A percentile compares a stretch with the other conserved stretches of the same genome.
phyloP scores from a whole-genome alignment of 2,113 vertebrate genomes.

The Microcebus griseorufus region DNA sequence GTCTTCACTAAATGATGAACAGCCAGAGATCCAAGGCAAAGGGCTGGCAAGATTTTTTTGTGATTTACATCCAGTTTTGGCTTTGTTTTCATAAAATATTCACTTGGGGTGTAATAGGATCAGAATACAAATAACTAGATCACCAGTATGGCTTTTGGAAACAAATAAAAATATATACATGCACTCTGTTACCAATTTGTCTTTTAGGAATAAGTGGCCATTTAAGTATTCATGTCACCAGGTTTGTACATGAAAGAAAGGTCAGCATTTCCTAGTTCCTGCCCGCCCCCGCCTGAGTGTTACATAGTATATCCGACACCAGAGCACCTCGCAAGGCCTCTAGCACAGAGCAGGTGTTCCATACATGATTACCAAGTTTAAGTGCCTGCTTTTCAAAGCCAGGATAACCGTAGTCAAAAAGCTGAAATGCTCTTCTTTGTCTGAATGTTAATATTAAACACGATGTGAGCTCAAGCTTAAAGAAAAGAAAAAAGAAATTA shows the following conservation, averaged over 20 bases:
- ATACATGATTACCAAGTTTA: not conserved
- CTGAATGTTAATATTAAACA: not conserved
- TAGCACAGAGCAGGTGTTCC: not conserved
- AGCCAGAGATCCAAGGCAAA: not conserved
- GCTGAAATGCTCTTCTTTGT: not conserved
- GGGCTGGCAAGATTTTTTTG: not conserved
- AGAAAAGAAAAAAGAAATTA: not conserved
- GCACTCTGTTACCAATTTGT: not conserved
- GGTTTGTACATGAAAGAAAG: not conserved
- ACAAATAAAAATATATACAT: conserved; percentile 29
- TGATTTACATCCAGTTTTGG: conserved; percentile 44
- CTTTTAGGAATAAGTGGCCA: not conserved
- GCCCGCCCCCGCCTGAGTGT: not conserved
- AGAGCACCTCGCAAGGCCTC: not conserved
- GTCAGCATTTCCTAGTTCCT: not conserved
- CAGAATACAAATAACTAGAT: conserved; percentile 60
- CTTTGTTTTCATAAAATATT: conserved; percentile 58
- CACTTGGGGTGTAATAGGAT: conserved; percentile 57
- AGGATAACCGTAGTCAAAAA: not conserved
- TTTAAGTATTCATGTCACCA: not conserved
- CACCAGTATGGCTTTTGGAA: conserved; percentile 60
- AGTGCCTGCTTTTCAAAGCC: not conserved
- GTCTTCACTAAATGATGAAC: not conserved
- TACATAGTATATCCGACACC: not conserved
- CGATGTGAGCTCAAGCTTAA: not conserved